Conservation (phyloP, 2,113 vertebrate genomes). For the Albula goreensis region DNA sequence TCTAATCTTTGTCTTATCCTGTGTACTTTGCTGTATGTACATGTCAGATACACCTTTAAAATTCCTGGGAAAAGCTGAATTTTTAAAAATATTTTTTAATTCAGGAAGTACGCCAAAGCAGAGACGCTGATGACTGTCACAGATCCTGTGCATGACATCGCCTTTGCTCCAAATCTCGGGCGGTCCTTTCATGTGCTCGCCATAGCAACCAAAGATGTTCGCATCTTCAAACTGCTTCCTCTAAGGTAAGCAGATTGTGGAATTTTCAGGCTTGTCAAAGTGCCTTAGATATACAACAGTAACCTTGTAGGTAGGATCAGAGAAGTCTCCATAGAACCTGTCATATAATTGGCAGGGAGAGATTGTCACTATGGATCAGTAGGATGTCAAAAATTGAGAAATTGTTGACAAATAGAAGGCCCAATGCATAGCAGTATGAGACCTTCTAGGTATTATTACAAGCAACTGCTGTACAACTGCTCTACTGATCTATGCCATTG, state of each 20-base stretch:
- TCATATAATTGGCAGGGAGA: no score
- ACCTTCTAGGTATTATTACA: not conserved
- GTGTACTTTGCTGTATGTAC: not conserved
- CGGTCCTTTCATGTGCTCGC: constrained; percentile 95
- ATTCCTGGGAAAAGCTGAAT: not conserved
- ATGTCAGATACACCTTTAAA: not conserved
- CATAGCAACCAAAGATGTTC: constrained; percentile 94
- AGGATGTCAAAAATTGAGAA: no score
- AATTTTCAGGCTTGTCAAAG: no score
- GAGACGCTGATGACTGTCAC: constrained; percentile 94
- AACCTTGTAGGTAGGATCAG: no score
- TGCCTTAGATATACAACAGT: no score
- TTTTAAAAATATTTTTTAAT: constrained; percentile 7
- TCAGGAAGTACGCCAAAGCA: constrained; percentile 91
- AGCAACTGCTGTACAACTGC: no score
- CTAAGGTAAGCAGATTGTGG: constrained; percentile 72
- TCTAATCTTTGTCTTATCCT: no score
- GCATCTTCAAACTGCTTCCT: constrained; percentile 93
- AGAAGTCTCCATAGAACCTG: no score
- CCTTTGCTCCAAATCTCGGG: constrained; percentile 96
- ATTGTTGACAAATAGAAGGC: no score
- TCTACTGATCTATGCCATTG: not conserved
- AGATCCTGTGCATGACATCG: constrained; percentile 92
- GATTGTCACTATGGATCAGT: no score
- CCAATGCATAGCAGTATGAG: not conserved